Evolutionary conservation across 2,113 vertebrate species (phyloP), one percentile per base, ranked within the genome.

Genomic region (Arvicanthis niloticus): DNA sequence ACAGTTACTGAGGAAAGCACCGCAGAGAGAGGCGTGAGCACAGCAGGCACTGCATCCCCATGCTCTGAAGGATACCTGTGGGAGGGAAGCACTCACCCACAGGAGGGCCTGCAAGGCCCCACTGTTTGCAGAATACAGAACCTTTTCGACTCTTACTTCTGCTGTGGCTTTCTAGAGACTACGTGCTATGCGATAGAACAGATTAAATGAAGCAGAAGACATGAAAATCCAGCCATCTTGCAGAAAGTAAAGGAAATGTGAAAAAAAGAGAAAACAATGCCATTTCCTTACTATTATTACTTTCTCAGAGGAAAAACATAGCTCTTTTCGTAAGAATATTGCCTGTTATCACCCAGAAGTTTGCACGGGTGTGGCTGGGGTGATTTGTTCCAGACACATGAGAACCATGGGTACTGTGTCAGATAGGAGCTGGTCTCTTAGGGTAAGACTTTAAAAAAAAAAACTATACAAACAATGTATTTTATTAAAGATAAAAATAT

Each of bases 151-250:
- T 42, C 0, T 42, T 88, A 37, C 76, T 67, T 56, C 86, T 13
- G 86, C 24, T 51, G n/a, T n/a, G 84, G 89, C 62, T 91, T 96
- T 89, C 77, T 68, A 89, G n/a, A 89, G 21, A 88, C 78, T 94
- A 40, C 1, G 34, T 72, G 7, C 34, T 45, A 15, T 70, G 42
- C 65, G 37, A 31, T 51, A 85, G 26, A 24, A 76, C 8, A 91
- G 51, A 91, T 34, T 67, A 81, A 62, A 87, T 72, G 17, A 56
- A 82, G 29, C 13, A 87, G 67, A 17, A 76, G 72, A 93, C 7
- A 81, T 29, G 26, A 94, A n/a, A 78, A 92, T 81, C 53, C 15
- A 62, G 45, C 53, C 92, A 26, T 76, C 22, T 96, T 95, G 67
- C 81, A 70, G 34, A 51, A 92, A 19, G 48, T 84, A 65, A 94